Conservation (phyloP, 2,797 vertebrate species). For the Steatocranus sp. region DNA sequence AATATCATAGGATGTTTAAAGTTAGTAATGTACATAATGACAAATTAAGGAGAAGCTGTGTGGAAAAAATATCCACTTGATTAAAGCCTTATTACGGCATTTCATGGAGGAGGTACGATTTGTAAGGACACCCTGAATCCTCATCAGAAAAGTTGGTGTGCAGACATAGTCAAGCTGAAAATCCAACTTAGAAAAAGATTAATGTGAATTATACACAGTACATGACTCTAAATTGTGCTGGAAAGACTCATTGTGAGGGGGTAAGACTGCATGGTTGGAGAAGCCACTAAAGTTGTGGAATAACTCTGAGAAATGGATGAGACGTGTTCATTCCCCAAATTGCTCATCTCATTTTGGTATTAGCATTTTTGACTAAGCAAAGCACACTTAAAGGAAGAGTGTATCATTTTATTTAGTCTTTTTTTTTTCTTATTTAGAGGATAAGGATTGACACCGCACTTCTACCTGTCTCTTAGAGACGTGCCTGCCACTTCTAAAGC, state of each 20-base stretch:
- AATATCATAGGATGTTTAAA: constrained; percentile 9
- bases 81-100: constrained; percentile 19
- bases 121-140: constrained; percentile 6
- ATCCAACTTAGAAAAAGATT: constrained; percentile 36
- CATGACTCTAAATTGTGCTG: not conserved
- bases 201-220: constrained; percentile 39
- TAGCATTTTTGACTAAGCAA: not conserved
- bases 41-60: not conserved
- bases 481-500: not conserved
- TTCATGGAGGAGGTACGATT: not conserved
- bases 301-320: not conserved
- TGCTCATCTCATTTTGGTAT: not conserved
- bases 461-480: not conserved
- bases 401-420: not conserved
- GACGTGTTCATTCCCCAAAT: not conserved
- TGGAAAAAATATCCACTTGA: constrained; percentile 17
- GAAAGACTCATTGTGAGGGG: constrained; percentile 1
- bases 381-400: not conserved
- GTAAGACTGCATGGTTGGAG: not conserved
- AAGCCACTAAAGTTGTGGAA: not conserved
- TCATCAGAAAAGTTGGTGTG: constrained; percentile 13
- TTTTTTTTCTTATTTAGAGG: not conserved
- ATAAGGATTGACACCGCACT: not conserved
- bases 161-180: constrained; percentile 30
- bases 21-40: not conserved